phyloP scores from a whole-genome alignment of 2,113 vertebrate species.

The Gobius niger region DNA sequence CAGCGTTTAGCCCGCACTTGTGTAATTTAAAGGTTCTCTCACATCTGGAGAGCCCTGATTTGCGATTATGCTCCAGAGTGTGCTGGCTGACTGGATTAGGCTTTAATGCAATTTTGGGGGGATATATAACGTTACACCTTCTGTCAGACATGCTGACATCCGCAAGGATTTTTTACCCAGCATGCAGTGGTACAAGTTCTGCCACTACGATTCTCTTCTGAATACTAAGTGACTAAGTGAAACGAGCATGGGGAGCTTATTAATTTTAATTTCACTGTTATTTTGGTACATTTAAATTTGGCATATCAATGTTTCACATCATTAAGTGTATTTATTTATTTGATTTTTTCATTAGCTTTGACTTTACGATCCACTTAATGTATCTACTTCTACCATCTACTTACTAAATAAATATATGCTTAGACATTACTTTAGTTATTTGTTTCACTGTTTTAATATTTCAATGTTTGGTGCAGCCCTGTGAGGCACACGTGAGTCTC shows the following conservation, averaged over 20 bases:
- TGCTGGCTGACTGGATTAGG: constrained; percentile 35
- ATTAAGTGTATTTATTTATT: background rate
- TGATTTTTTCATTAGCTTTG: too few relatives aligned
- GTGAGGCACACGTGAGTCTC: too few relatives aligned
- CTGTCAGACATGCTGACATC: constrained; percentile 51
- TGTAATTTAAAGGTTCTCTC: constrained; percentile 17
- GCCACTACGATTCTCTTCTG: constrained; percentile 24
- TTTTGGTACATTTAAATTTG: background rate
- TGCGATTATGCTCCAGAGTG: constrained; percentile 21
- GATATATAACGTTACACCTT: constrained; percentile 55
- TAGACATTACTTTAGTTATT: too few relatives aligned
- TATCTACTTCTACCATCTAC: too few relatives aligned
- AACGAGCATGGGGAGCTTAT: constrained; percentile 15
- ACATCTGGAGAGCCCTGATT: constrained; percentile 23
- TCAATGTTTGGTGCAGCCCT: too few relatives aligned
- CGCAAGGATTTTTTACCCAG: constrained; percentile 54
- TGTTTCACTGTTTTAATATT: too few relatives aligned
- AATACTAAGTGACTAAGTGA: constrained; percentile 35
- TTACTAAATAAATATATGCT: too few relatives aligned
- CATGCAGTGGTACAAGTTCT: constrained; percentile 38
- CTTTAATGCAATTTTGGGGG: constrained; percentile 34
- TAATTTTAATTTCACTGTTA: background rate
- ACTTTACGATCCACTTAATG: too few relatives aligned
- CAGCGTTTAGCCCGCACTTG: constrained; percentile 5
- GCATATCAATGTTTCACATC: background rate